Percentiles rank a stretch among this genome's conserved stretches.
phyloP scores from a whole-genome alignment of 35 echinoderm and acorn worm species.

The Diadema setosum region DNA sequence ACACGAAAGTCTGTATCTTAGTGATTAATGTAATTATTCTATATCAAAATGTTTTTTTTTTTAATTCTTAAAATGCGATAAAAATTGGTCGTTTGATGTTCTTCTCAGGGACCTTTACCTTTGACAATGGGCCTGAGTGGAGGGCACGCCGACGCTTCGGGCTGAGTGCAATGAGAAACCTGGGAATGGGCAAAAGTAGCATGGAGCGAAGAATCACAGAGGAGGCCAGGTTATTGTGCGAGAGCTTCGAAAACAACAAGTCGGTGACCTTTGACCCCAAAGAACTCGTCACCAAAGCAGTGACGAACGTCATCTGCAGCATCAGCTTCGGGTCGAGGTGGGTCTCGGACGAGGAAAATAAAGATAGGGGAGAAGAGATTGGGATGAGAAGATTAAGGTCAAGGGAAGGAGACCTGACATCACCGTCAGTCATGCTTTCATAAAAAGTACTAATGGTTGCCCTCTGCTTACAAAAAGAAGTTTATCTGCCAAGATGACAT shows the following conservation, averaged over 20 bases:
- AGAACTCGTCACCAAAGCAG: neutral
- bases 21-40: neutral
- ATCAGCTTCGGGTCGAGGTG: constrained; percentile 23
- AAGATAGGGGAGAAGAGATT: neutral
- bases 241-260: neutral
- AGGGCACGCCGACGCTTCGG: constrained; percentile 5
- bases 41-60: neutral
- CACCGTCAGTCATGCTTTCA: neutral
- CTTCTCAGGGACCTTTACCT: constrained; percentile 13
- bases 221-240: neutral
- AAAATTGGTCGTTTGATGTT: neutral
- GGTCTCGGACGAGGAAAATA: neutral
- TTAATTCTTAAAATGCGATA: neutral
- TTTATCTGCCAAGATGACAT: too few relatives aligned
- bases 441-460: neutral
- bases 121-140: neutral
- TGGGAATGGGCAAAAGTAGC: constrained; percentile 40
- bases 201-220: constrained; percentile 18
- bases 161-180: neutral
- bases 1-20: neutral
- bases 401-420: neutral
- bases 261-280: neutral
- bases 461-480: neutral
- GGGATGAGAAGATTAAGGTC: neutral
- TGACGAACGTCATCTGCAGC: constrained; percentile 41